Evolutionary conservation across 2,113 vertebrate species (phyloP), one percentile per base, ranked within the genome.

Genomic region (Indri indri): DNA sequence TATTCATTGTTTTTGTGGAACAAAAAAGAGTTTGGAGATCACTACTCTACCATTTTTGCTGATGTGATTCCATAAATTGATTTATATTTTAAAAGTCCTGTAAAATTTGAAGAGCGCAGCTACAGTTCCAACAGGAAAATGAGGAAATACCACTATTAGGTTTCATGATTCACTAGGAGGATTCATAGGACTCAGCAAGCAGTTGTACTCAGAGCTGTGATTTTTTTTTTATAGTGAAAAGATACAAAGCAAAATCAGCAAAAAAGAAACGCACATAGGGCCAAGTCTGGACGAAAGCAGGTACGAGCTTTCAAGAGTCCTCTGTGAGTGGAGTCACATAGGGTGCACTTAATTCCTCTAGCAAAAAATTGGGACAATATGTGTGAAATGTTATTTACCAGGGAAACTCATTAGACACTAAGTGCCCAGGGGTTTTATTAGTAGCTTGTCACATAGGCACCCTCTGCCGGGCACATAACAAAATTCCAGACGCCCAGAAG

Each of bases 221-320:
- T 40, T 90, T 52, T 40, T 90, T 88, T 88, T 80, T 84, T 90
- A 68, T 52, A 61, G 17, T 71, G 8, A 96, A 96, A 63, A 71
- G 47, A 30, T n/a, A 76, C 12, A 77, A 82, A 94, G 34, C 6
- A 85, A 88, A 94, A 79, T 71, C 18, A 65, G n/a, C n/a, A 61
- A 40, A 87, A 71, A 81, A n/a, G 5, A 40, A 89, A 34, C 10
- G 30, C 5, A 40, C 18, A 9, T 73, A 18, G n/a, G 16, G 1
- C 12, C 27, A 95, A 88, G 32, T 30, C 63, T 61, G 68, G 34
- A 74, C 18, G 42, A 88, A 82, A 84, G 10, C 18, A 79, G 18
- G 16, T 11, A 25, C 18, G 65, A 66, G 23, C 0, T 93, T 37
- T 37, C 27, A 77, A 23, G 63, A 83, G 34, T 37, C 14, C 11